These are phyloP conservation scores for Macrophya annulata DNA, from an alignment of 2,888 invertebrate species.

Conservation along the genomic window DNA sequence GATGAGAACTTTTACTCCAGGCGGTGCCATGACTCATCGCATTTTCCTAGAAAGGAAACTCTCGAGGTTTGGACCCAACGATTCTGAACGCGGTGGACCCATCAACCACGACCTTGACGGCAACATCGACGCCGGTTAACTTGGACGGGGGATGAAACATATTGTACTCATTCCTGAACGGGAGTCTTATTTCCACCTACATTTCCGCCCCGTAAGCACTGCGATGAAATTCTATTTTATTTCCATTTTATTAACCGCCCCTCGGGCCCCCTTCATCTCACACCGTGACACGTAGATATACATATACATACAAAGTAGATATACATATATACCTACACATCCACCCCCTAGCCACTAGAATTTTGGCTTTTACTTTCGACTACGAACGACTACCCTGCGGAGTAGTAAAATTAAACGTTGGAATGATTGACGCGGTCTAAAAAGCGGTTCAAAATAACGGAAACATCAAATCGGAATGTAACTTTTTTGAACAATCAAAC, in stretches of 20 bases:
- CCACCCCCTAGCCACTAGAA: neutral
- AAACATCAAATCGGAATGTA: neutral
- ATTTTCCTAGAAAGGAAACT: conserved; percentile 44
- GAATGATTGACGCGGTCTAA: conserved; percentile 19
- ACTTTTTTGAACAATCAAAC: conserved; percentile 25
- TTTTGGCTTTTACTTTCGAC: neutral
- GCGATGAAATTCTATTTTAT: conserved; percentile 42
- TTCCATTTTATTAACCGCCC: conserved; percentile 44
- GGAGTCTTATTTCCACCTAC: conserved; percentile 48
- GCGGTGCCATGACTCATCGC: conserved; percentile 69
- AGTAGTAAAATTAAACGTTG: neutral
- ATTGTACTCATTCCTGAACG: conserved; percentile 33
- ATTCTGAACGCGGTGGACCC: conserved; percentile 21
- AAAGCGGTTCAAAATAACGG: conserved; percentile 2
- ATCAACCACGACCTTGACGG: conserved; percentile 27
- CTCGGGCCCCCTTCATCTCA: neutral
- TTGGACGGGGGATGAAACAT: conserved; percentile 42
- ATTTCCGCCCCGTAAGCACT: conserved; percentile 42
- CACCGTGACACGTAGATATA: neutral
- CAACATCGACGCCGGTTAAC: conserved; percentile 29
- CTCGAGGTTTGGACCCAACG: neutral
- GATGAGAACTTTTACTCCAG: conserved; percentile 69
- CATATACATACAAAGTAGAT: neutral
- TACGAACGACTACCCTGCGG: neutral
- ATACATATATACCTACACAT: no score